Evolutionary conservation across 2,888 invertebrate genomes (phyloP).

Genomic region (Nomada lathburiana): DNA sequence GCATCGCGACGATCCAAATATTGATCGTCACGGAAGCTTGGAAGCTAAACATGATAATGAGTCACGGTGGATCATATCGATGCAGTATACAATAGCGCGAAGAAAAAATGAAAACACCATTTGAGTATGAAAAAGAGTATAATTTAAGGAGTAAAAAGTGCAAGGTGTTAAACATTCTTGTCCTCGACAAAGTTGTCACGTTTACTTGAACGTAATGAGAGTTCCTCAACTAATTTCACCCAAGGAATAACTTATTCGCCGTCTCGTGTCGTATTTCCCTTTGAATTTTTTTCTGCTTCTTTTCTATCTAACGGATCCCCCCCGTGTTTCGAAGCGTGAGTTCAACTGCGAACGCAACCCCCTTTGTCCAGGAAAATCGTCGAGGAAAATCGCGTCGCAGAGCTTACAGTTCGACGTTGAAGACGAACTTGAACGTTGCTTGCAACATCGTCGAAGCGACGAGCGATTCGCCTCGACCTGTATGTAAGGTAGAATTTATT

Average conservation of each 20-base stretch:
- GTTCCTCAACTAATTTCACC: constrained; percentile 10
- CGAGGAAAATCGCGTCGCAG: neutral
- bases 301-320: constrained; percentile 1
- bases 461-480: neutral
- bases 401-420: neutral
- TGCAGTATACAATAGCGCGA: neutral
- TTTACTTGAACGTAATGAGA: constrained; percentile 1
- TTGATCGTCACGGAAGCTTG: constrained; percentile 48
- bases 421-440: neutral
- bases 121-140: neutral
- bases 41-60: constrained; percentile 44
- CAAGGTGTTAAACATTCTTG: neutral
- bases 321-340: neutral
- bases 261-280: no score
- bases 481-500: constrained; percentile 23
- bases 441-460: neutral
- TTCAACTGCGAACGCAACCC: neutral
- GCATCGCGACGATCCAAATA: constrained; percentile 52
- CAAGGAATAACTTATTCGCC: no score
- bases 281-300: neutral
- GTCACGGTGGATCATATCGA: neutral
- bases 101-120: neutral
- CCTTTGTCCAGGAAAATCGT: neutral
- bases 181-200: neutral
- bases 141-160: no score